These are phyloP conservation scores for Phylloscopus whistleri DNA, from an alignment of 2,113 vertebrate species.

Conservation along the genomic window DNA sequence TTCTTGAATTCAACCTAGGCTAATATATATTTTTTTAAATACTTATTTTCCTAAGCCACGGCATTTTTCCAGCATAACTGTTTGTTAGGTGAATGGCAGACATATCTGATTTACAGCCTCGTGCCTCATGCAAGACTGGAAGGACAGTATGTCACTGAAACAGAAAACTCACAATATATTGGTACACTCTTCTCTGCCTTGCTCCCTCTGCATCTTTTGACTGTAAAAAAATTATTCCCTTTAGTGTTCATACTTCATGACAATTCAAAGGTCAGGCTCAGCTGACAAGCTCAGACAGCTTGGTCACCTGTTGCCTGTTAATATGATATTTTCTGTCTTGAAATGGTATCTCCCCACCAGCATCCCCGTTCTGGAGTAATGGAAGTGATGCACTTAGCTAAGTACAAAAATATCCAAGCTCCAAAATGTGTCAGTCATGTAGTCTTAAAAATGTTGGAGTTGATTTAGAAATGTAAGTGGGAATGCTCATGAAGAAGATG, in stretches of 20 bases:
- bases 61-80: neutral
- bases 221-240: neutral
- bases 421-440: neutral
- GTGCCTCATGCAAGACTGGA: neutral
- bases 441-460: neutral
- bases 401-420: neutral
- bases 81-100: neutral
- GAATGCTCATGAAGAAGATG: neutral
- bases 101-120: neutral
- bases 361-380: neutral
- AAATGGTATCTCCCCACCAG: neutral
- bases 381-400: neutral
- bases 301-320: slow-evolving; percentile 20
- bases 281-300: neutral
- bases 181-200: neutral
- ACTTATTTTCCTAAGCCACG: neutral
- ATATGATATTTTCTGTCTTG: neutral
- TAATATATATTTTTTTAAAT: neutral
- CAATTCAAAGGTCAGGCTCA: neutral
- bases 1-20: neutral
- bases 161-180: neutral
- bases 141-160: neutral
- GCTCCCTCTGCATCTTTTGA: neutral
- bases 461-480: neutral
- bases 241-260: neutral